Percentiles rank a stretch among this genome's conserved stretches.
Conservation (phyloP, 2,113 vertebrate species). For the Cygnus atratus region DNA sequence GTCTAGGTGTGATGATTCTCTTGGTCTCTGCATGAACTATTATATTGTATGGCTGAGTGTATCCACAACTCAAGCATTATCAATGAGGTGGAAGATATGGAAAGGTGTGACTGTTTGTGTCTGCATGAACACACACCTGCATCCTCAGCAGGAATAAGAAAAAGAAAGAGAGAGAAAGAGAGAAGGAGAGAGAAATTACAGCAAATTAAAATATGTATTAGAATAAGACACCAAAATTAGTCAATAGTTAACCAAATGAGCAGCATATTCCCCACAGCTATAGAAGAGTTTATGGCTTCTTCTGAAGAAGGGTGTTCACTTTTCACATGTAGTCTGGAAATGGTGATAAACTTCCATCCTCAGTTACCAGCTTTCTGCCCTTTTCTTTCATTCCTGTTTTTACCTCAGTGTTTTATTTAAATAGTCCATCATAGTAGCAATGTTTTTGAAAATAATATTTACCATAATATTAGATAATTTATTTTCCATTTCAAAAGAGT, state of each 20-base stretch:
- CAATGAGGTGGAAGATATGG: not conserved
- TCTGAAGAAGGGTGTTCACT: not conserved
- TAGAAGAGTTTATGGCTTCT: not conserved
- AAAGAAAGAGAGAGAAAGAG: too few relatives aligned
- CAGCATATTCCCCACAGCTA: accelerated
- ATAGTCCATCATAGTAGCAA: not conserved
- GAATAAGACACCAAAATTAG: not conserved
- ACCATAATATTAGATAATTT: accelerated
- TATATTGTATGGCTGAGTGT: not conserved
- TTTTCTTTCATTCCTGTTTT: not conserved
- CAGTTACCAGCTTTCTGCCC: accelerated
- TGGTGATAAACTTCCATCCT: not conserved
- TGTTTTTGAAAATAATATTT: not conserved
- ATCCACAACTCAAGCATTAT: not conserved
- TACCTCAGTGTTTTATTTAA: not conserved
- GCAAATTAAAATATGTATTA: not conserved
- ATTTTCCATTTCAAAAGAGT: not conserved
- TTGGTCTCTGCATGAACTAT: not conserved
- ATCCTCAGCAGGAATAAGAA: not conserved
- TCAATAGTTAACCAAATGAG: not conserved
- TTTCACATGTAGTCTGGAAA: not conserved
- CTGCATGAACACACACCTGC: not conserved
- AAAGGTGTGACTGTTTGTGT: not conserved
- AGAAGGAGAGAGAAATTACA: not conserved
- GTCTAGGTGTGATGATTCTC: not conserved